Base-by-base conservation (phyloP, 1,140 invertebrate genomes). In the Heliconius congener region DNA sequence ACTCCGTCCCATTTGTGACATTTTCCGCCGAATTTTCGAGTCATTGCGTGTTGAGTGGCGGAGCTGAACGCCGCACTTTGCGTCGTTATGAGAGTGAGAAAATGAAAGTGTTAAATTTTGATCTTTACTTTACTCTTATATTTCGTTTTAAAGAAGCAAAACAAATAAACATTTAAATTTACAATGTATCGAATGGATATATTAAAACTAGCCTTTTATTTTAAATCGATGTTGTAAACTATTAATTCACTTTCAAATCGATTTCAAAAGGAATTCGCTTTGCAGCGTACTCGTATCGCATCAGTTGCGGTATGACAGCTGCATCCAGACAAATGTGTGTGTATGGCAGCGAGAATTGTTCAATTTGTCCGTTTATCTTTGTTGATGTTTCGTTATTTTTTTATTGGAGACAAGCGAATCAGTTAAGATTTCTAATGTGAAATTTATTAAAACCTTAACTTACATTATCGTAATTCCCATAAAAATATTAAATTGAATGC, bases 301-400 rank as follows among this genome's bases (percentile, higher is more conserved):
- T 72, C 71, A 72, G 37, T 72, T 42, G 5, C 34, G 71, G 71
- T 42, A 72, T 73, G 60, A 76, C 60, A 30, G 57, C 27, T 60
- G 34, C 46, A 75, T 52, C 55, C 52, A 76, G 60, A 76, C 60
- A 71, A 76, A 76, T 76, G 39, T 18, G 57, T 70, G 75, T 19
- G 16, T 39, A 27, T 76, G 60, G 60, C 75, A 76, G n/a, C 60
- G 39, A 18, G 60, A 76, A 71, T 70, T 8, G 74, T 70, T 76
- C 37, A 55, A 77, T 77, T 77, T 71, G 66, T 72, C 1, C 19
- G 60, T 66, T 27, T 30, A 66, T 66, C 60, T 30, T 66, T 66
- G 23, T 66, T 66, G 13, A 16, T 16, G 27, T 27, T 66, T 66
- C 60, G 55, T 57, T 11, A 57, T 57, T 23, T 9, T 23, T 57